Evolutionary conservation across 2,888 invertebrate genomes (phyloP), one percentile per base, ranked within the genome.

Genomic region (Tinea trinotella): DNA sequence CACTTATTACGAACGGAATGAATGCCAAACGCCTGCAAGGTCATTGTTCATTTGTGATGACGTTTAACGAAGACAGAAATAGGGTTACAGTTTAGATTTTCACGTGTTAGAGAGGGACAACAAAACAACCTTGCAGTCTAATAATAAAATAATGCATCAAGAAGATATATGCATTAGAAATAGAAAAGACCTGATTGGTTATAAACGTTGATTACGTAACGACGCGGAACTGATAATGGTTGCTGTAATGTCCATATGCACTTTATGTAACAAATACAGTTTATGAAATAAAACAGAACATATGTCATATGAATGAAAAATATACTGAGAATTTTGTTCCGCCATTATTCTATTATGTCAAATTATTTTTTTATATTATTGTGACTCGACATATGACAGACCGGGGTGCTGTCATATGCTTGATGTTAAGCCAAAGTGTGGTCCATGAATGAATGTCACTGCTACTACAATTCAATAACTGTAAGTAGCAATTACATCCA

Each of bases 101-200:
- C 60, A 59, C 62, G 65, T 65, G 62, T 62, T 59, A 64, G 67
- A 70, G 64, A 71, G 72, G 71, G 76, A 64, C 70, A 72, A 71
- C 71, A 71, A 70, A 68, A 68, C 72, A 78, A 78, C 83, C 83
- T 82, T 81, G 83, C 67, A 65, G 64, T 70, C 79, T 83, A 84
- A 76, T 78, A 76, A 78, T 83, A 84, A 69, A 76, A 78, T 83
- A 84, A 69, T 70, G 70, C 68, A 68, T 76, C 50, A 50, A 59
- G 46, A 19, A 19, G 46, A 46, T 19, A 19, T 19, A 46, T 19
- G 46, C 46, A 18, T 46, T 46, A 46, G 46, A 46, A 46, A 46
- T 46, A 46, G 46, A 17, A 19, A 46, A 17, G 46, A 2, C 10
- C 18, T 46, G 46, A 46, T 46, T 46, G 46, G 18, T 19, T 46